Percentiles rank a stretch among this genome's conserved stretches.
phyloP scores from a whole-genome alignment of 2,113 vertebrate genomes.

The Ellobius talpinus region DNA sequence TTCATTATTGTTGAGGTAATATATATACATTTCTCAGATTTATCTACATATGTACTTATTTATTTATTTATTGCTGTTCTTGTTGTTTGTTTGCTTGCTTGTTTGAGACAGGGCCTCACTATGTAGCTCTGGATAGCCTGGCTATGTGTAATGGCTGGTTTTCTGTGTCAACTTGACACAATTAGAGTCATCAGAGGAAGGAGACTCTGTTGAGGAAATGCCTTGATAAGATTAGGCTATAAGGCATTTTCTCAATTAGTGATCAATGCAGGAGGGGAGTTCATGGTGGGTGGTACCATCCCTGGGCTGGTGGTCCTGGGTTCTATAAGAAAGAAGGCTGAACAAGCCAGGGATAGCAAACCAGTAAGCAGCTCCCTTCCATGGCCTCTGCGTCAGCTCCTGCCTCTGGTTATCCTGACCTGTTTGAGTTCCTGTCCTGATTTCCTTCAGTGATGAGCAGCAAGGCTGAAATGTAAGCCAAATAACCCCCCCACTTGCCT shows the following conservation, averaged over 20 bases:
- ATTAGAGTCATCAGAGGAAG: neutral
- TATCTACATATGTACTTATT: neutral
- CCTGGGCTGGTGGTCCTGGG: neutral
- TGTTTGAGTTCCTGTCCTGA: neutral
- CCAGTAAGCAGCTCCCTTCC: neutral
- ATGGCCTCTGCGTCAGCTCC: neutral
- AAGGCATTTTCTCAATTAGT: neutral
- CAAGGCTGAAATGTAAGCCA: neutral
- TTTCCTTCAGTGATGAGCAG: neutral
- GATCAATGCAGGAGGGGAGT: neutral
- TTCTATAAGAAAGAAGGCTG: neutral
- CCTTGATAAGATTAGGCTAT: neutral
- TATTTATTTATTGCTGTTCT: neutral
- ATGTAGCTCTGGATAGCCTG: neutral
- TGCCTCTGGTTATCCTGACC: neutral
- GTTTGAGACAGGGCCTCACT: neutral
- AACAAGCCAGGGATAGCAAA: neutral
- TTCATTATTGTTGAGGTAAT: neutral
- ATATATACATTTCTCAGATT: neutral
- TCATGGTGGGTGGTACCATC: neutral
- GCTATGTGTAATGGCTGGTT: neutral
- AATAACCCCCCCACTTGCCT: neutral
- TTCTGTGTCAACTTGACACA: neutral
- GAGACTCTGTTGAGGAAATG: neutral
- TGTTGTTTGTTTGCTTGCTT: neutral